Percentiles rank a stretch among this genome's conserved stretches.
Evolutionary conservation across 1,140 invertebrate genomes (phyloP).

Genomic region (Drosophila trapezifrons): DNA sequence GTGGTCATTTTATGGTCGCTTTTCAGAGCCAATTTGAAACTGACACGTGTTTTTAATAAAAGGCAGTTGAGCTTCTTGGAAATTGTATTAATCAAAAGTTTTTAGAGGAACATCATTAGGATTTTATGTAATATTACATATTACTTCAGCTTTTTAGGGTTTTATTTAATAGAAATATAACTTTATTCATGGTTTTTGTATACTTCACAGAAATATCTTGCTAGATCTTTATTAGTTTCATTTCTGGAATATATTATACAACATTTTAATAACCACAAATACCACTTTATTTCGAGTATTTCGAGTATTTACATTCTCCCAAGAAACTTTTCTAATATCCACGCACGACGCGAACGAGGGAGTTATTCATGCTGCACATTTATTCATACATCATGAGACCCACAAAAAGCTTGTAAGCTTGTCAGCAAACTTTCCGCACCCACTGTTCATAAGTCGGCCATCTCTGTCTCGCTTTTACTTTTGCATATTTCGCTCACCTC

Average conservation of each 20-base stretch:
- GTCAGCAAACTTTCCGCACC: slow-evolving; percentile 33
- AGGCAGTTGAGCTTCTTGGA: not conserved
- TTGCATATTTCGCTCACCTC: slow-evolving; percentile 44
- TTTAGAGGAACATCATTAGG: not conserved
- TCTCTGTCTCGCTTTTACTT: not conserved
- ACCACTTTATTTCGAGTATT: not conserved
- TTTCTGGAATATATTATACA: not conserved
- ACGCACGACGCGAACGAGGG: not conserved
- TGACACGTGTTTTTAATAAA: slow-evolving; percentile 28
- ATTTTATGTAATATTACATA: not conserved
- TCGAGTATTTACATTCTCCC: not conserved
- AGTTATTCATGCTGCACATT: not conserved
- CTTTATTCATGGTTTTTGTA: too few relatives aligned
- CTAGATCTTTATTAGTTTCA: not conserved
- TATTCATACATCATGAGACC: slow-evolving; percentile 5
- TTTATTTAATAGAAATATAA: not conserved
- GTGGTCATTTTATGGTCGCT: slow-evolving; percentile 11
- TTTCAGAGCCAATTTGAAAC: slow-evolving; percentile 25
- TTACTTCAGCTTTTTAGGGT: not conserved
- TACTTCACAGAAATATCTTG: too few relatives aligned
- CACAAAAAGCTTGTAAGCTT: slow-evolving; percentile 33
- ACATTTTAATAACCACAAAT: not conserved
- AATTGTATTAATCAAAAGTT: slow-evolving; percentile 13
- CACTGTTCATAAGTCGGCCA: slow-evolving; percentile 7
- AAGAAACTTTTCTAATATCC: slow-evolving; percentile 29